Conservation (phyloP, 2,888 invertebrate species). For the Ichneumoninae sp. region DNA sequence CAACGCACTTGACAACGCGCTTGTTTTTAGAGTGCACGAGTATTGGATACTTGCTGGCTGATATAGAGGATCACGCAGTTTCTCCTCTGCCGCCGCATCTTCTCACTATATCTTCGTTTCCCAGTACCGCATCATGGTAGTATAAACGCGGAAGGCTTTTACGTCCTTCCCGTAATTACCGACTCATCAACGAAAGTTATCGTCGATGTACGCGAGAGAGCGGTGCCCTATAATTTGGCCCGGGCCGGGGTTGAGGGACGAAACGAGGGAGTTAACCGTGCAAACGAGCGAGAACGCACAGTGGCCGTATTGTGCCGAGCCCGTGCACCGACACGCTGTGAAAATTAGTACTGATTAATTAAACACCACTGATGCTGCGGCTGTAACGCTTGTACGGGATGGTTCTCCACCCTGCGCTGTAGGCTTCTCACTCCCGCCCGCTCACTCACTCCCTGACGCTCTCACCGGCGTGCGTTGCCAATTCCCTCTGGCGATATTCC, state of each 20-base stretch:
- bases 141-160: constrained; percentile 30
- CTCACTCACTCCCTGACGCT: background rate
- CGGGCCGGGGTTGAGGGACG: background rate
- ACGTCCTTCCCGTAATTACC: constrained; percentile 55
- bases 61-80: too few relatives aligned
- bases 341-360: constrained; percentile 66
- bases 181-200: constrained; percentile 63
- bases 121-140: background rate
- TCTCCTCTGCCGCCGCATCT: too few relatives aligned
- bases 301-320: constrained; percentile 1
- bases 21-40: too few relatives aligned
- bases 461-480: constrained; percentile 1
- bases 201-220: constrained; percentile 39
- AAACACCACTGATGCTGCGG: constrained; percentile 44
- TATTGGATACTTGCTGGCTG: too few relatives aligned
- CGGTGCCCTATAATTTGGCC: constrained; percentile 46
- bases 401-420: background rate
- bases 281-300: constrained; percentile 29
- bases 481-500: constrained; percentile 42
- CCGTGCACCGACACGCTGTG: constrained; percentile 13
- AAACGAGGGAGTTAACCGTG: constrained; percentile 30
- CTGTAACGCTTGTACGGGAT: constrained; percentile 8
- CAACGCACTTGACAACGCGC: too few relatives aligned
- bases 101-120: too few relatives aligned
- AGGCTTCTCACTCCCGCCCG: constrained; percentile 11